These are phyloP conservation scores for Gorsachius goisagi DNA, from an alignment of 2,113 vertebrate species.

Conservation along the genomic window DNA sequence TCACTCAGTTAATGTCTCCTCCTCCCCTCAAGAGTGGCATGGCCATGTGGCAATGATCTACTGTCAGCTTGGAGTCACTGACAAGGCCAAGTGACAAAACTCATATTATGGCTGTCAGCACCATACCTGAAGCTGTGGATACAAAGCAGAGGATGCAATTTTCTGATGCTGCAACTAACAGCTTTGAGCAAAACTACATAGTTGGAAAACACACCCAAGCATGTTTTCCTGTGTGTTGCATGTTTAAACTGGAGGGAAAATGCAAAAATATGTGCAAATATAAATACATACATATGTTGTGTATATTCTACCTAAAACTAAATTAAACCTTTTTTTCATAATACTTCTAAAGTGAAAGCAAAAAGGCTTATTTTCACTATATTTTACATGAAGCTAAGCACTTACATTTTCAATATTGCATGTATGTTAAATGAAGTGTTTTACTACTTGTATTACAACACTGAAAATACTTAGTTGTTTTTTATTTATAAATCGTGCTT, in stretches of 20 bases:
- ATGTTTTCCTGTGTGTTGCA: neutral
- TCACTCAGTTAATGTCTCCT: neutral
- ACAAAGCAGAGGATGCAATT: neutral
- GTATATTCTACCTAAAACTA: neutral
- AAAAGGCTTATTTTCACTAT: neutral
- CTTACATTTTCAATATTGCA: neutral
- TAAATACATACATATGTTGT: neutral
- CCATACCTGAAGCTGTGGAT: neutral
- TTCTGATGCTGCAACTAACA: neutral
- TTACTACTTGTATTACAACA: neutral
- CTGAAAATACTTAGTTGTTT: neutral
- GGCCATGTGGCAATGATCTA: neutral
- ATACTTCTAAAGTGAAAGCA: neutral
- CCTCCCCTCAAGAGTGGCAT: neutral
- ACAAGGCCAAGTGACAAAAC: constrained; percentile 15
- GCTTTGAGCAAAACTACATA: neutral
- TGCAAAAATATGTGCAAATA: neutral
- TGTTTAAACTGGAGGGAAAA: neutral
- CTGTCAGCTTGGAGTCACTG: neutral
- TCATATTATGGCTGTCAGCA: neutral
- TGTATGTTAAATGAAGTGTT: neutral
- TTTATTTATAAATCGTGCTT: neutral
- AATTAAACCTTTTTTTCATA: neutral
- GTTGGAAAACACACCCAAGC: neutral
- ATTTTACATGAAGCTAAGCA: neutral